Evolutionary conservation across 2,113 vertebrate species (phyloP).

Genomic region (Piprites chloris): DNA sequence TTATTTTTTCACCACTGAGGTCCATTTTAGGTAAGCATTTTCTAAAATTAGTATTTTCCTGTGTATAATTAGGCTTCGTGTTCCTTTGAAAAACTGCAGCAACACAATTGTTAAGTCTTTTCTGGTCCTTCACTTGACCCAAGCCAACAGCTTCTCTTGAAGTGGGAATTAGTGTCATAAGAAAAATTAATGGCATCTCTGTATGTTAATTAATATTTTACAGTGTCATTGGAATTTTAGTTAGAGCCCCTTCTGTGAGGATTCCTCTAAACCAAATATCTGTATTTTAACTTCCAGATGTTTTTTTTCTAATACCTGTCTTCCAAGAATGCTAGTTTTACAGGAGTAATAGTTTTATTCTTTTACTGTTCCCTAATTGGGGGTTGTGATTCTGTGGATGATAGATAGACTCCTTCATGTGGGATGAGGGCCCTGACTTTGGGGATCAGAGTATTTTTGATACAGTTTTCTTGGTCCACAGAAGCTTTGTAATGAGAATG

Average conservation of each 20-base stretch:
- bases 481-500: neutral
- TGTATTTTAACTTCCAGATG: neutral
- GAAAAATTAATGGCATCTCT: neutral
- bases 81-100: neutral
- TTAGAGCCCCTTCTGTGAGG: neutral
- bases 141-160: neutral
- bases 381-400: neutral
- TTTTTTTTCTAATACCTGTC: neutral
- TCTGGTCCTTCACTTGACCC: neutral
- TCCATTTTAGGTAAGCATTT: neutral
- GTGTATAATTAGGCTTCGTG: neutral
- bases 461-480: neutral
- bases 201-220: neutral
- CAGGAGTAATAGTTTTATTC: neutral
- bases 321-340: neutral
- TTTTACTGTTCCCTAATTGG: neutral
- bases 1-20: neutral
- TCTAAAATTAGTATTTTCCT: neutral
- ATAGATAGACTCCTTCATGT: neutral
- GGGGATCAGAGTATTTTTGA: neutral
- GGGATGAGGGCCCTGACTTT: neutral
- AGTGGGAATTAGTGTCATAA: neutral
- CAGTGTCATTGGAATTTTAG: neutral
- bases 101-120: neutral
- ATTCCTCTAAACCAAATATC: neutral